Evolutionary conservation across 2,888 invertebrate genomes (phyloP).

Genomic region (Drosophila paucipuncta): DNA sequence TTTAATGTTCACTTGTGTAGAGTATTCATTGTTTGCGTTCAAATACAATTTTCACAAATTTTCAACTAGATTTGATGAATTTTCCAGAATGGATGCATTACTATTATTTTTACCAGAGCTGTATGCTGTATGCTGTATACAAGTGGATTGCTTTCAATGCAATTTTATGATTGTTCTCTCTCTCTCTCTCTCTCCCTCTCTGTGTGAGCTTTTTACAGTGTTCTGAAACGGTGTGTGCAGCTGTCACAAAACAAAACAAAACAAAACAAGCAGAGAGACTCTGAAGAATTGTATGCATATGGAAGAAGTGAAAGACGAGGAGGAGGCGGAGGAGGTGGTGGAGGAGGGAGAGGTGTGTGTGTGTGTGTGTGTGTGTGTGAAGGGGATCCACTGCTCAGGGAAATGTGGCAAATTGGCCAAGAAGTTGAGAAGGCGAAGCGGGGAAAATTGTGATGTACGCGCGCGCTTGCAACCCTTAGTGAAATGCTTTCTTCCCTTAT

Average conservation of each 20-base stretch:
- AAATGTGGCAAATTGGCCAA: constrained; percentile 21
- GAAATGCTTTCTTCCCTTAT: constrained; percentile 70
- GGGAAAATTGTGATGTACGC: constrained; percentile 16
- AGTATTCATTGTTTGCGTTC: not conserved
- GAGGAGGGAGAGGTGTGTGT: no score
- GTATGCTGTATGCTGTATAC: not conserved
- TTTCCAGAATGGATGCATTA: not conserved
- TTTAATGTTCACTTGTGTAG: not conserved
- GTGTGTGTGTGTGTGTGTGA: not conserved
- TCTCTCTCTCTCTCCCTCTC: not conserved
- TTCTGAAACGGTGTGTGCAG: constrained; percentile 19
- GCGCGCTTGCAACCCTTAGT: constrained; percentile 44
- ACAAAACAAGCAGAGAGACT: not conserved
- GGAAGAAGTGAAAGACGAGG: not conserved
- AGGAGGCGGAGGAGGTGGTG: not conserved
- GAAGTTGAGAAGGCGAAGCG: constrained; percentile 10
- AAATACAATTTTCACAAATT: not conserved
- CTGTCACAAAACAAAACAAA: constrained; percentile 15
- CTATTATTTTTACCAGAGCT: not conserved
- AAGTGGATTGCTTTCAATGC: constrained; percentile 6
- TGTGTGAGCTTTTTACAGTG: constrained; percentile 21
- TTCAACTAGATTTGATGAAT: not conserved
- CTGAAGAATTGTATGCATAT: constrained; percentile 6
- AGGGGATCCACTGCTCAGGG: not conserved
- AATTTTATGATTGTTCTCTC: constrained; percentile 3